Base-by-base conservation (phyloP, 2,888 invertebrate species). In the Actias luna region DNA sequence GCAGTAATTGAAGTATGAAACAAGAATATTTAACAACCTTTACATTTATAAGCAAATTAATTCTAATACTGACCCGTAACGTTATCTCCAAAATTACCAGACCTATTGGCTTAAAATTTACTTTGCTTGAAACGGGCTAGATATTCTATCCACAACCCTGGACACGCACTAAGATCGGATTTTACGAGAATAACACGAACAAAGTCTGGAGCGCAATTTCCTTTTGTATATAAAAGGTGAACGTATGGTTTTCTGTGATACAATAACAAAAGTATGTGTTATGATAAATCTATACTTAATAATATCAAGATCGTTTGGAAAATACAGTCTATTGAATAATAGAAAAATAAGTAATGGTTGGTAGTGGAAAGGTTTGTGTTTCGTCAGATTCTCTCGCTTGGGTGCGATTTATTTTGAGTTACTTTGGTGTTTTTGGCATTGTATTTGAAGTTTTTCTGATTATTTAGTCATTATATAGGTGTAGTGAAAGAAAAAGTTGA, bases 341-440 rank as follows among this genome's bases (percentile, higher is more conserved):
- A 25, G 25, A 22, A 12, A 25, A 50, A 25, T 22, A 12, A 10
- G 25, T 22, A 50, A 14, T 50, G 46, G 3, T 4, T 50, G 46
- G 3, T 4, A 50, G 10, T 22, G 25, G 46, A 50, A 25, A 5
- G 10, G 7, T 50, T 70, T 71, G 75, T 66, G 12, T 18, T 4
- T 18, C 14, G 25, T 46, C 16, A 5, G 3, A 10, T 27, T 35
- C 27, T 10, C 16, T 12, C n/a, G 22, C 18, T 35, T 36, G 25
- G 14, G 36, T 27, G 16, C 27, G 25, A 12, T 25, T 25, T 59
- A 42, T 42, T 42, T 42, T 2, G 42, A 42, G 18, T 18, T 42
- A 42, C 42, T 8, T 18, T 8, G 42, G 0, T 42, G 18, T 18
- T 42, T 18, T 42, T 18, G 42, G 18, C 42, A 1, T 42, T 18